Base-by-base conservation (phyloP, 2,888 invertebrate species). In the Petrolisthes manimaculis region DNA sequence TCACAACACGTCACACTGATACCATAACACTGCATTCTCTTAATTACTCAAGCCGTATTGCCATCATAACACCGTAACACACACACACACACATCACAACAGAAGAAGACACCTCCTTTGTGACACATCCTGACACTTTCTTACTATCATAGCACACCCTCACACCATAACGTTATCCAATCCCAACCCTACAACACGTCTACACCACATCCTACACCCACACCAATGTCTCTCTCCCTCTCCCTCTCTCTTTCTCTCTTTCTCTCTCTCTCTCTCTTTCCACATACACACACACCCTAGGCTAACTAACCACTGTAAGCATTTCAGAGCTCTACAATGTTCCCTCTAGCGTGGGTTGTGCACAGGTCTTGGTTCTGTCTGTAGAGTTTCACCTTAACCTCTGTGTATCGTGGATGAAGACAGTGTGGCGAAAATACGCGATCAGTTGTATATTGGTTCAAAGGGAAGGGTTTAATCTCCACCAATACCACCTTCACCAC, bases 181-280 rank as follows among this genome's bases (percentile, higher is more conserved):
- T 53, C 75, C 5, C 75, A 9, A 24, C 74, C 8, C n/a, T 37
- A 74, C 3, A 18, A 5, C 74, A 74, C 74, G 37, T n/a, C 37
- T 18, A 18, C 18, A 74, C 74, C 8, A 24, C 74, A 74, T 24
- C 74, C 37, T 21, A 24, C 74, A 74, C n/a, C 3, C 18, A 14
- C 67, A 67, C 67, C 14, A 12, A 67, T 67, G 2, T 2, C 1
- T 67, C 67, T 67, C 67, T 74, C 74, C n/a, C 69, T 69, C 69
- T 69, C 69, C 8, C 69, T 69, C 69, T 69, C 69, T 69, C 74
- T 74, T 21, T 21, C 74, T 83, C 51, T 51, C 83, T 37, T 37
- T 14, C 37, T 12, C 83, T 14, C 51, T 69, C 9, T 53, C 69
- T 71, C 82, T 51, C 37, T 24, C 37, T 37, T 2, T 37, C 0